These are phyloP conservation scores for Eira barbara DNA, from an alignment of 2,113 vertebrate species.

Conservation along the genomic window DNA sequence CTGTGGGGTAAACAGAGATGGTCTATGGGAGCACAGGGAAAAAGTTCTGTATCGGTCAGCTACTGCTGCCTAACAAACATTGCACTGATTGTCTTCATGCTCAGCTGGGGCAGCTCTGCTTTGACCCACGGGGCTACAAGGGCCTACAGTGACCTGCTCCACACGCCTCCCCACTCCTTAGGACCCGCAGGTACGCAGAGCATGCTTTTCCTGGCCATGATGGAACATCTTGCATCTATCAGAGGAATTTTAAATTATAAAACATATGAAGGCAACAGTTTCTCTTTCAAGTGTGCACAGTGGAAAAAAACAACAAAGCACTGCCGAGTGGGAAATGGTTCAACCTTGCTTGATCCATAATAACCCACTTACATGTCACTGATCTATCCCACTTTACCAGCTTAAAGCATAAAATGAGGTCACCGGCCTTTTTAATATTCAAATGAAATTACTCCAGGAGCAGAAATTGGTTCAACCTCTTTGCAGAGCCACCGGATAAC, in stretches of 20 bases:
- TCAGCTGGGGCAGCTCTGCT: not conserved
- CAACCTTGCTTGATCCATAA: not conserved
- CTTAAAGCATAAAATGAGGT: not conserved
- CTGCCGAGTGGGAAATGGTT: not conserved
- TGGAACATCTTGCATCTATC: not conserved
- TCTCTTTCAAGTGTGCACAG: not conserved
- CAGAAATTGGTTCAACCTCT: not conserved
- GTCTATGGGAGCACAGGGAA: not conserved
- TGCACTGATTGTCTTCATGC: not conserved
- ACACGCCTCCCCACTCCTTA: not conserved
- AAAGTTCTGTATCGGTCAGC: not conserved
- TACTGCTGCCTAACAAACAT: not conserved
- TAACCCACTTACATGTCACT: not conserved
- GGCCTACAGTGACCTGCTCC: too few species aligned
- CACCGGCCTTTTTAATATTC: not conserved
- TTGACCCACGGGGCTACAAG: too few species aligned
- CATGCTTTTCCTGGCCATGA: not conserved
- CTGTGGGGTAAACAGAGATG: too few species aligned
- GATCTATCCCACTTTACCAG: not conserved
- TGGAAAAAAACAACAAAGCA: not conserved
- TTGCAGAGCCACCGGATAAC: not conserved
- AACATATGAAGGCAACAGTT: not conserved
- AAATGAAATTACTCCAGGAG: not conserved
- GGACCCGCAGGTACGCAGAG: not conserved
- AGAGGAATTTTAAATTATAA: not conserved